Evolutionary conservation across 2,113 vertebrate species (phyloP).

Genomic region (Telmatochromis sp.): DNA sequence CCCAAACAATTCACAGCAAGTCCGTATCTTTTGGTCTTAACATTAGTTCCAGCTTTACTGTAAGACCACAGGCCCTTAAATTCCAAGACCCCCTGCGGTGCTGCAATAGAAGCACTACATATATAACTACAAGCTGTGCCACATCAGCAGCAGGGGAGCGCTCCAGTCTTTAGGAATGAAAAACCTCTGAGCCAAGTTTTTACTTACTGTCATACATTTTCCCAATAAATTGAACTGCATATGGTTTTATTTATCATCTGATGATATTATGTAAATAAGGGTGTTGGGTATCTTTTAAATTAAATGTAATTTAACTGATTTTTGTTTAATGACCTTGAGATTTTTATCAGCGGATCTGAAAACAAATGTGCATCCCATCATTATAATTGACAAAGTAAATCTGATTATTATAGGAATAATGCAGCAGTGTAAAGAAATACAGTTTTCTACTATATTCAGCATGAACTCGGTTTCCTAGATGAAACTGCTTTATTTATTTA

Average conservation of each 20-base stretch:
- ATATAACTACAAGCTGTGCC: not conserved
- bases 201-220: not conserved
- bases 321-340: not conserved
- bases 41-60: not conserved
- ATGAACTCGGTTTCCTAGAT: not conserved
- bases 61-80: not conserved
- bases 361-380: not conserved
- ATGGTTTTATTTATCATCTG: not conserved
- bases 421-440: not conserved
- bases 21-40: not conserved
- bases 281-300: not conserved
- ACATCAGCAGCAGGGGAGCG: not conserved
- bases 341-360: rapidly evolving
- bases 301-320: not conserved
- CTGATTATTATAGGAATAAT: not conserved
- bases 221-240: not conserved
- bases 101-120: not conserved
- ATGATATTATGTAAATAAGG: not conserved
- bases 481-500: not conserved
- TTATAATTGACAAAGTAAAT: not conserved
- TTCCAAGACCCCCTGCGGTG: not conserved
- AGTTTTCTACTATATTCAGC: not conserved
- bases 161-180: not conserved
- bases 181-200: not conserved
- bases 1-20: not conserved